Conservation (phyloP, 2,888 invertebrate species). For the Synergus japonicus region DNA sequence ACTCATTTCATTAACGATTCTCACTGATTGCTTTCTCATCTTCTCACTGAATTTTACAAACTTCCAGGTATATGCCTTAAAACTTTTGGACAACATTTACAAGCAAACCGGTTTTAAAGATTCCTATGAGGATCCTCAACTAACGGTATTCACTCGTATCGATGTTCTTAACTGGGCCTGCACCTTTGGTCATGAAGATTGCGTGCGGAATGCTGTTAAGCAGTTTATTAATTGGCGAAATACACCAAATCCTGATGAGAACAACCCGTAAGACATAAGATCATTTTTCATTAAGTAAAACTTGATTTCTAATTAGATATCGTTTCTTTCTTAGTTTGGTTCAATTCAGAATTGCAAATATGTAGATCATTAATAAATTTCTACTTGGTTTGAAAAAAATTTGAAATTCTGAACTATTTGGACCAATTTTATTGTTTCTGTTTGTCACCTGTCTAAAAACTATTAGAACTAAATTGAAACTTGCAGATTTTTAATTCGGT, state of each 20-base stretch:
- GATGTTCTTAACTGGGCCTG: constrained; percentile 88
- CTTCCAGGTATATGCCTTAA: constrained; percentile 84
- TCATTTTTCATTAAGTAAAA: neutral
- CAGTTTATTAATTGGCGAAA: constrained; percentile 88
- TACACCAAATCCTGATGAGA: constrained; percentile 84
- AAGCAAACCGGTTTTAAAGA: constrained; percentile 85
- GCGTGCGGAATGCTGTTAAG: constrained; percentile 85
- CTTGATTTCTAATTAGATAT: no score
- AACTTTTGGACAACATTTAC: constrained; percentile 84
- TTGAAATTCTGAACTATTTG: constrained; percentile 75
- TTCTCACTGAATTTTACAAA: constrained; percentile 10
- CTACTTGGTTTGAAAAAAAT: neutral
- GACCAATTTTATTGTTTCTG: no score
- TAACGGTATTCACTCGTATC: constrained; percentile 85
- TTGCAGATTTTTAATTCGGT: no score
- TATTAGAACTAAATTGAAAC: no score
- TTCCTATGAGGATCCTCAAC: constrained; percentile 81
- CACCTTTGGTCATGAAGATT: constrained; percentile 85
- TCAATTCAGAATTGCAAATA: no score
- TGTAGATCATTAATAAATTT: no score
- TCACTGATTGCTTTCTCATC: neutral
- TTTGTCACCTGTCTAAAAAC: no score
- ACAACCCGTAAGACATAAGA: constrained; percentile 84
- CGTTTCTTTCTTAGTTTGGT: no score
- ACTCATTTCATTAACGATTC: constrained; percentile 4